Base-by-base conservation (phyloP, 2,113 vertebrate species). In the Phrynosoma platyrhinos region DNA sequence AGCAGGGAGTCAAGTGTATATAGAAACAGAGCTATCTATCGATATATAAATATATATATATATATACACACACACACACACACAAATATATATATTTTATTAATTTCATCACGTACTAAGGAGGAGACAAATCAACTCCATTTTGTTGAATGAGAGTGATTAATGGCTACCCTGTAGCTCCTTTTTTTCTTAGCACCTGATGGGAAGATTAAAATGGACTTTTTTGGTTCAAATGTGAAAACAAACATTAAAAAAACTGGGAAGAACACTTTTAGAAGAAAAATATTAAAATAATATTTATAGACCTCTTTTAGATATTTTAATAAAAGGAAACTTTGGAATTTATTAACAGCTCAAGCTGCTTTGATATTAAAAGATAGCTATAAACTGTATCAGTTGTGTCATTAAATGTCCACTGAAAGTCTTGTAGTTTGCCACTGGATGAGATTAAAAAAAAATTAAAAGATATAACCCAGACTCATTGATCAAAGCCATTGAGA, bases 401-500 rank as follows among this genome's bases (percentile, higher is more conserved):
- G 98, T 98, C 97, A 98, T 97, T 94, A 98, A 98, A 98, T 98
- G 97, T 97, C 98, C 98, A 98, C 97, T 97, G 97, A 98, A 87
- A 97, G 97, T 98, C 97, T 97, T 98, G 98, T 98, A 97, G 95
- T 99, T 99, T 99, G 98, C 98, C 98, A 98, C 98, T 98, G 98
- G 98, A 99, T 98, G 98, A 99, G 98, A 99, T 99, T 99, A 98
- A 96, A 97, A 94, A 89, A 94, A 88, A 1, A 86, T 40, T 82
- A 27, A 77, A 85, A 36, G 20, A 13, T 69, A 36, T 53, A 83
- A 72, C 25, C 2, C 71, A 97, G 98, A 98, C 97, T 94, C 71
- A 95, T 93, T 98, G 97, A 98, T 98, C 98, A 98, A 99, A 99
- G 99, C 98, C 98, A 99, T 99, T 97, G 80, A 95, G 97, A 98